Evolutionary conservation across 2,797 vertebrate species (phyloP), one percentile per base, ranked within the genome.

Genomic region (Hippoglossus hippoglossus): DNA sequence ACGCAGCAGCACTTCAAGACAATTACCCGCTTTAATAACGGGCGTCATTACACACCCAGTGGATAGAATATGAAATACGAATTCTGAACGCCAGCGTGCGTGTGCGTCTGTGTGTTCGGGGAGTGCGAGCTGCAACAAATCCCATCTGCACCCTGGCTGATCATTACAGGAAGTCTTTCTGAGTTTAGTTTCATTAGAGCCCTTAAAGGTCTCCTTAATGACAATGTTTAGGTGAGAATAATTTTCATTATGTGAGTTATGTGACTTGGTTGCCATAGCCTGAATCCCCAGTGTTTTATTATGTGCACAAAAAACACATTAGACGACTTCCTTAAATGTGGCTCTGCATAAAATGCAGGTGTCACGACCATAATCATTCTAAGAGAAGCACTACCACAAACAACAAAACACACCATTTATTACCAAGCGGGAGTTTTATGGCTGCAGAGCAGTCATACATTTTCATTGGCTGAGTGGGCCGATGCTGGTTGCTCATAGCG

Each of bases 11-110:
- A 74, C 85, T 83, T 84, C 87, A 87, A 92, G 92, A 91, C 90
- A 93, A 93, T 93, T 91, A 92, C 88, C 79, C 80, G 44, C 87
- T 93, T 91, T 93, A 93, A 94, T 93, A 93, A 92, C 74, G 75
- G 79, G 65, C 83, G 67, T 89, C 89, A 90, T 91, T 89, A 91
- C 91, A 91, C 86, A 90, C 79, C 77, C 88, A 80, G 66, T 79
- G 85, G 88, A 82, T 83, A 73, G 80, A 90, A 91, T 91, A 89
- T 92, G 89, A 94, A 90, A 90, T 89, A 85, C 18, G 64, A 87
- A 89, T 87, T 87, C 59, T 71, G 65, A 73, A 67, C 63, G 59
- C 46, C 18, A 77, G 77, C 50, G 80, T 18, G 54, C 47, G 52
- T 26, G 53, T 50, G 68, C 65, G 56, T 75, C 16, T 49, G 52